Percentiles rank a stretch among this genome's conserved stretches.
Conservation (phyloP, 2,888 invertebrate species). For the Crepidodera aurea region DNA sequence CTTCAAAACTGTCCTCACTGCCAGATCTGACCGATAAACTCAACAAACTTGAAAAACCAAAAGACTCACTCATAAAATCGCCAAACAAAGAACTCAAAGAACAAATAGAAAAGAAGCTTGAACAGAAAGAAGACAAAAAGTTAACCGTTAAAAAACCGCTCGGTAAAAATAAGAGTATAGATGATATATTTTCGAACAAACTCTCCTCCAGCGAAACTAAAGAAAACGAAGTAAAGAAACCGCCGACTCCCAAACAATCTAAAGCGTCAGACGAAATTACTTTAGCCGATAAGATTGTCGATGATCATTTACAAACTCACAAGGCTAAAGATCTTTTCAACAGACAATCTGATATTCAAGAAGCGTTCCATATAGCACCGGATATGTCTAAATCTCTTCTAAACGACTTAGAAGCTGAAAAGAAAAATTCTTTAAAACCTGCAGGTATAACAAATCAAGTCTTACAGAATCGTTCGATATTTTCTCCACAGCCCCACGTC, state of each 20-base stretch:
- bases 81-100: constrained; percentile 48
- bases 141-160: constrained; percentile 31
- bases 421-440: constrained; percentile 44
- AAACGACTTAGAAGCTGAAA: constrained; percentile 43
- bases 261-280: constrained; percentile 49
- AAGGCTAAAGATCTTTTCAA: constrained; percentile 44
- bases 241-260: constrained; percentile 36
- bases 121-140: constrained; percentile 41
- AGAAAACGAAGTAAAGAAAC: constrained; percentile 47
- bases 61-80: constrained; percentile 41
- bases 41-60: constrained; percentile 33
- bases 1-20: not conserved
- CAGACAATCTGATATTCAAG: constrained; percentile 30
- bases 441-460: constrained; percentile 40
- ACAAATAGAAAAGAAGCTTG: constrained; percentile 42
- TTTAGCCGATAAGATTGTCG: constrained; percentile 51
- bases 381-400: constrained; percentile 40
- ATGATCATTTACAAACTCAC: constrained; percentile 54
- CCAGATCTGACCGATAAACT: constrained; percentile 13
- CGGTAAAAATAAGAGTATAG: constrained; percentile 46
- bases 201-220: constrained; percentile 45
- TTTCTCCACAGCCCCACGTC: constrained; percentile 73
- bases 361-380: constrained; percentile 32
- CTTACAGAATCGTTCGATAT: constrained; percentile 70
- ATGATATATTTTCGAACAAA: constrained; percentile 49